Base-by-base conservation (phyloP, 37 sponge, comb jelly and placozoan genomes). In the Bolinopsis microptera region DNA sequence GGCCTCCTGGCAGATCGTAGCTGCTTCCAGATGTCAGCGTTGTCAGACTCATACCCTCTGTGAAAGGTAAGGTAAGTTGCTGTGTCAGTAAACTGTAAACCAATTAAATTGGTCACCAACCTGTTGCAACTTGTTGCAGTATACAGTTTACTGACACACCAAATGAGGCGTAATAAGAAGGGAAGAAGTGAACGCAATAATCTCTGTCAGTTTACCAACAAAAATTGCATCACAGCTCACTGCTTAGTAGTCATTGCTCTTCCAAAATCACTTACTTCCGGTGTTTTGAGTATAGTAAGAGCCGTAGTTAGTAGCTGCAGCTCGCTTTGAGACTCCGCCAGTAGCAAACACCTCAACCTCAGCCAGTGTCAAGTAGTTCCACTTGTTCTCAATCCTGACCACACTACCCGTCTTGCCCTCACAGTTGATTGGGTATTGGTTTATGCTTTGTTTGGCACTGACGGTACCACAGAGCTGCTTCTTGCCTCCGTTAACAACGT, bases 311-410 rank as follows among this genome's bases (percentile, higher is more conserved):
- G 75, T 3, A 28, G 75, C 75, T 18, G 61, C 61, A 13, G 61
- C 5, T 72, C 31, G 5, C 26, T 5, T n/a, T 24, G 75, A 28
- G 31, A n/a, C 3, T n/a, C 75, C 75, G 3, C 75, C 75, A 8
- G 75, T 72, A 30, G 31, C 75, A n/a, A 72, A 72, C 31, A 72
- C 75, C 75, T 72, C 31, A 8, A 72, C 75, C 75, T 72, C 75
- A 30, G 75, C 75, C 26, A 72, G 75, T 23, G 75, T 72, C 31
- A 72, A n/a, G 75, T 72, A 72, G 75, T 72, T 72, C 22, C 18
- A 72, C 75, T 72, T 72, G 27, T 72, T n/a, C 31, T 72, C 75
- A 2, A 72, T 5, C 18, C 75, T 72, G 3, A 72, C 75, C 26
- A 24, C 26, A 28, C 75, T 72, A 5, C 75, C 75, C 75, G 5